phyloP scores from a whole-genome alignment of 2,797 vertebrate genomes.

The Avahi laniger region DNA sequence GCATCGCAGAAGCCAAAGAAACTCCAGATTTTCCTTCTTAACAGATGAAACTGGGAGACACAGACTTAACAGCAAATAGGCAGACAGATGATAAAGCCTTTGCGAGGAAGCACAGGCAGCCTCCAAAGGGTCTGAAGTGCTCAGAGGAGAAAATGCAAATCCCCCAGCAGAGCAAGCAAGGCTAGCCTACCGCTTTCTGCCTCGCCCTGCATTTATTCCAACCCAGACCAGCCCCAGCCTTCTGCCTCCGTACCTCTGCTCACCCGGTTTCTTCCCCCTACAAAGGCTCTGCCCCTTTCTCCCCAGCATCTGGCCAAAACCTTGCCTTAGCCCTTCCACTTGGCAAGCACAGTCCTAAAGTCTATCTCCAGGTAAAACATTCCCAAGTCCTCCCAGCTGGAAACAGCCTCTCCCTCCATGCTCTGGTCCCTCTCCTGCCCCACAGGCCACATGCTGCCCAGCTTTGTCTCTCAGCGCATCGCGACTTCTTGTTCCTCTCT shows the following conservation, averaged over 20 bases:
- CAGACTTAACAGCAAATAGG: not conserved
- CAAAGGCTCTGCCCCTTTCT: not conserved
- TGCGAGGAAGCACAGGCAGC: not conserved
- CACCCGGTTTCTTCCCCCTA: not conserved
- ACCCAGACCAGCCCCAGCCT: rapidly evolving
- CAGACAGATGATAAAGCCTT: not conserved
- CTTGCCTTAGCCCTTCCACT: not conserved
- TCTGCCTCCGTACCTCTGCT: not conserved
- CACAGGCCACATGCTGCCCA: rapidly evolving
- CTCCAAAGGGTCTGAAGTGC: not conserved
- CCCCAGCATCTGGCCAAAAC: not conserved
- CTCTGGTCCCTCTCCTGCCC: not conserved
- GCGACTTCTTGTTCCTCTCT: not conserved
- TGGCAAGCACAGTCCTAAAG: not conserved
- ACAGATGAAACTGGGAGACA: not conserved
- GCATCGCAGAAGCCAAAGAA: not conserved
- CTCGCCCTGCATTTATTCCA: rapidly evolving
- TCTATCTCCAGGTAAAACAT: rapidly evolving
- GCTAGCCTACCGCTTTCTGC: rapidly evolving
- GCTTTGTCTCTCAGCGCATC: rapidly evolving
- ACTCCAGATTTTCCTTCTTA: not conserved
- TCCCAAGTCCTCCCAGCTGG: not conserved
- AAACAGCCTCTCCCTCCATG: not conserved
- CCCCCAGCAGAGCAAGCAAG: not conserved
- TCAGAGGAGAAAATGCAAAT: not conserved